Base-by-base conservation (phyloP, 2,888 invertebrate species). In the Tanypteryx hageni region DNA sequence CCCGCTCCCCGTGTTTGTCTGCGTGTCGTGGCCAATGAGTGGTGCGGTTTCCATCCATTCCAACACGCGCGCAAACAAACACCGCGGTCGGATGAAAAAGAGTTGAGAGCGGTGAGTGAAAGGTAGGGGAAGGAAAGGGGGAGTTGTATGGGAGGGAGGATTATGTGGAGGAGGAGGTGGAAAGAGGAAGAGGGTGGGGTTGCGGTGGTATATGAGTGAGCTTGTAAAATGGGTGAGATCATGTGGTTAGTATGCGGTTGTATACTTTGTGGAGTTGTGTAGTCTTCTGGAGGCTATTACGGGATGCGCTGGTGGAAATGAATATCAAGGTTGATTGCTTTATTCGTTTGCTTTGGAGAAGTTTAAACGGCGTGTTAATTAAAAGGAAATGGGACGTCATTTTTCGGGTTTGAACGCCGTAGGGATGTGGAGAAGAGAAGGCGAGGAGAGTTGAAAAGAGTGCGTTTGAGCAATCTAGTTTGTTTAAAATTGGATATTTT, bases 1-100 rank as follows among this genome's bases (percentile, higher is more conserved):
- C n/a, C 64, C 61, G 44, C 89, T 61, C 89, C 89, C 64, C 89
- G 44, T 89, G 89, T 89, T 89, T 89, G 89, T 64, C 89, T 89
- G 64, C 44, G 89, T n/a, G 83, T n/a, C 56, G 61, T 18, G 89
- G 64, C 89, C 89, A 64, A 89, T 89, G 89, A 89, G 64, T 44
- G 59, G 61, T 86, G 59, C 61, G 86, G 86, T 64, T 61, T 44
- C 89, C 18, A 18, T 64, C 89, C 89, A 64, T 89, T 89, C 56
- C 89, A 44, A 44, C 64, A 44, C 68, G 27, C 86, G 31, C 86
- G 64, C 89, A 89, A 89, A 89, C 89, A 89, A 89, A 89, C 64
- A 89, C 64, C 89, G 31, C 86, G 31, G 31, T 18, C 27, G 10
- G n/a, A 64, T 68, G 89, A 44, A 27, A 27, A 57, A 76, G 76